Conservation (phyloP, 2,888 invertebrate genomes). For the Pseudoips prasinana region DNA sequence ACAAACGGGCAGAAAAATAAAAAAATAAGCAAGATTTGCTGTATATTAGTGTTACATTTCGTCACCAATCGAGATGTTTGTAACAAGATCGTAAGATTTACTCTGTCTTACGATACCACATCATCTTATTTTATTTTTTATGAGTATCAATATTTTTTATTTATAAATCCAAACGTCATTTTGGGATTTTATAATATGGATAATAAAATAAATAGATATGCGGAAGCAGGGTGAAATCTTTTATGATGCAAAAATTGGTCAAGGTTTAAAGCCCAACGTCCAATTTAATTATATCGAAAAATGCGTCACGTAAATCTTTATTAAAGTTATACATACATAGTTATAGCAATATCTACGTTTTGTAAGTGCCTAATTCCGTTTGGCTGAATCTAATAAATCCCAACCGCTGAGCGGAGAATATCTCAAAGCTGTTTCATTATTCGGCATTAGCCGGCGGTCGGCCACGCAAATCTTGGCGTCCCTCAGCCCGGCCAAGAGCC, state of each 20-base stretch:
- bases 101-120: background rate
- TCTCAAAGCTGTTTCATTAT: conserved; percentile 78
- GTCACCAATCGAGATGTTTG: too few species aligned
- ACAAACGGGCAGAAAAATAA: too few species aligned
- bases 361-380: conserved; percentile 63
- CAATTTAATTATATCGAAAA: conserved; percentile 19
- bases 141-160: background rate
- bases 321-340: conserved; percentile 30
- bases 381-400: conserved; percentile 73
- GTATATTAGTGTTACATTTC: too few species aligned
- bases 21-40: too few species aligned
- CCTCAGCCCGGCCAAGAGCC: conserved; percentile 66
- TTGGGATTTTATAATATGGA: too few species aligned
- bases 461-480: conserved; percentile 77
- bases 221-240: too few species aligned
- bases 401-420: conserved; percentile 62
- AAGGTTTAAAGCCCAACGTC: too few species aligned
- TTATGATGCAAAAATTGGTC: too few species aligned
- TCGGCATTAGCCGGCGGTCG: conserved; percentile 74
- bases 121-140: background rate
- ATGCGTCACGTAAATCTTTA: conserved; percentile 25
- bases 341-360: conserved; percentile 35
- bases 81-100: too few species aligned
- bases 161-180: too few species aligned
- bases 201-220: too few species aligned